Conservation (phyloP, 2,113 vertebrate species). For the Rostratula benghalensis region DNA sequence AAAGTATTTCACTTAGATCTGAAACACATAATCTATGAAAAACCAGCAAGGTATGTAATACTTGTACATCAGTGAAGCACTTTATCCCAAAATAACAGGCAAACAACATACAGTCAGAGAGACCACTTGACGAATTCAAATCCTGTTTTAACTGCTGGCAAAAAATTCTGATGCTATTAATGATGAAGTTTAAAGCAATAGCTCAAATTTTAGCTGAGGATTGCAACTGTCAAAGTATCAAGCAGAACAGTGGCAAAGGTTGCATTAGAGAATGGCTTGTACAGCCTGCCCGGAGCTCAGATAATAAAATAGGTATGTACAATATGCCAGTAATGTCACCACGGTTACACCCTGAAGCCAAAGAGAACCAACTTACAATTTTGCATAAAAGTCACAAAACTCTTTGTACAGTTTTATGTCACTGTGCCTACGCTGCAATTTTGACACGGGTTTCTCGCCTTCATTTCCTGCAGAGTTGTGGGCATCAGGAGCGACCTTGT, state of each 20-base stretch:
- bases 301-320: background rate
- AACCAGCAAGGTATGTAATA: background rate
- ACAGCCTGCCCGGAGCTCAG: background rate
- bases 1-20: background rate
- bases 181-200: background rate
- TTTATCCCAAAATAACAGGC: background rate
- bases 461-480: slow-evolving; percentile 67
- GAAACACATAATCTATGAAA: background rate
- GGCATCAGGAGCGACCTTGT: slow-evolving; percentile 57
- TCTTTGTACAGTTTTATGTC: slow-evolving; percentile 97
- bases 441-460: slow-evolving; percentile 86
- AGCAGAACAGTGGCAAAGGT: background rate
- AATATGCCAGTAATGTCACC: background rate
- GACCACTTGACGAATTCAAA: background rate
- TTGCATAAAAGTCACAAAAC: slow-evolving; percentile 98
- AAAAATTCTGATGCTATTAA: background rate
- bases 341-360: background rate
- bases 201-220: background rate
- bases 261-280: background rate
- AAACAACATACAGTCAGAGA: background rate
- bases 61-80: background rate
- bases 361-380: slow-evolving; percentile 85
- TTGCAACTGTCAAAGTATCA: background rate
- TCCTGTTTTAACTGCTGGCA: background rate
- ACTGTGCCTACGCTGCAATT: slow-evolving; percentile 89